phyloP scores from a whole-genome alignment of 1,140 invertebrate genomes.

The Scaptodrosophila lebanonensis region DNA sequence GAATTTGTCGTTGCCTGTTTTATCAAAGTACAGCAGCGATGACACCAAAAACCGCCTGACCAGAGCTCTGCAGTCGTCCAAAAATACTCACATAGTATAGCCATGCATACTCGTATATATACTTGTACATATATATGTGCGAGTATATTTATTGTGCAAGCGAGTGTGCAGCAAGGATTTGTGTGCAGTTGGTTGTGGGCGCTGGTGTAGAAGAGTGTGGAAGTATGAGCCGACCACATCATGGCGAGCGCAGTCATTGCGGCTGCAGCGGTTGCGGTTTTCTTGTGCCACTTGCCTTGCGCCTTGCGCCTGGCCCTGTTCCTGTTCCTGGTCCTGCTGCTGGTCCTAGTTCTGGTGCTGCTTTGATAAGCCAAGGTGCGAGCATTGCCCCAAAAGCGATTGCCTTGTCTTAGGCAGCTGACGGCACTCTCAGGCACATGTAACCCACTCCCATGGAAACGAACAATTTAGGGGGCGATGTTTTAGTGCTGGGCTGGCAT shows the following conservation, averaged over 20 bases:
- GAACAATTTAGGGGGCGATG: too few species aligned
- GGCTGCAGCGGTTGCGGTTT: slow-evolving; percentile 46
- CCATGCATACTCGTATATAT: background rate
- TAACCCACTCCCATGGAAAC: too few species aligned
- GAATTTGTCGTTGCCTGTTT: too few species aligned
- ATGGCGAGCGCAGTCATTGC: slow-evolving; percentile 53
- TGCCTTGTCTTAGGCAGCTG: too few species aligned
- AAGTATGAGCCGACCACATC: slow-evolving; percentile 16
- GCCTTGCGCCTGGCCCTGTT: slow-evolving; percentile 17
- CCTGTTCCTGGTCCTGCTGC: slow-evolving; percentile 40
- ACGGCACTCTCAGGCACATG: too few species aligned
- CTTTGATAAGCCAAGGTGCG: slow-evolving; percentile 37
- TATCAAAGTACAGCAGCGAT: too few species aligned
- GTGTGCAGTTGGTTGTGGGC: slow-evolving; percentile 6
- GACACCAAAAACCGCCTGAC: too few species aligned
- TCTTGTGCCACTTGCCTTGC: slow-evolving; percentile 22
- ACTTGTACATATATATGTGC: too few species aligned
- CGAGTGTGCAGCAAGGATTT: slow-evolving; percentile 15
- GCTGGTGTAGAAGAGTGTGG: background rate
- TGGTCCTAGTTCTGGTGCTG: slow-evolving; percentile 34
- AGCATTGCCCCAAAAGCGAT: background rate
- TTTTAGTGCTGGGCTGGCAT: too few species aligned
- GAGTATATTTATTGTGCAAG: too few species aligned
- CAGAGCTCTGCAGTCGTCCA: too few species aligned
- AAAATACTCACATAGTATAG: too few species aligned